A percentile compares a stretch with the other conserved stretches of the same genome.
Evolutionary conservation across 2,797 vertebrate genomes (phyloP).

Genomic region (Tenualosa ilisha): DNA sequence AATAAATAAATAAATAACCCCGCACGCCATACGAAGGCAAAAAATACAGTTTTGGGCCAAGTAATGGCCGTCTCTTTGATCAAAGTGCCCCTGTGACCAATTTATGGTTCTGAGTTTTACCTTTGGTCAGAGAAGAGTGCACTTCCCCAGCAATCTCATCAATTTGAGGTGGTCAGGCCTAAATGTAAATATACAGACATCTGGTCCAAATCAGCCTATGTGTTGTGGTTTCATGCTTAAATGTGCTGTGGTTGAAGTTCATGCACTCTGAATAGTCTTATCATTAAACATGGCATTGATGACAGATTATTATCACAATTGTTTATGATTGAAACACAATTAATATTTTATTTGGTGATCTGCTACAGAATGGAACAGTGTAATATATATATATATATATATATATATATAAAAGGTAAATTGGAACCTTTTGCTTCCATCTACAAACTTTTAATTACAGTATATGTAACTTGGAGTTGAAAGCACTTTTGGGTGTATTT

Average conservation of each 20-base stretch:
- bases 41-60: background rate
- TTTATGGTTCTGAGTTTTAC: background rate
- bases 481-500: background rate
- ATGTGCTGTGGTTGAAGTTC: background rate
- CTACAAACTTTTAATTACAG: background rate
- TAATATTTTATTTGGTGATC: too few relatives aligned
- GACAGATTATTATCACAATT: too few relatives aligned
- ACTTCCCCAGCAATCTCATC: background rate
- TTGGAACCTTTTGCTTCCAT: background rate
- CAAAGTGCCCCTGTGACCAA: background rate
- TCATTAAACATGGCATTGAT: background rate
- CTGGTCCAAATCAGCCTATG: background rate
- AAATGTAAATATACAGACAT: background rate
- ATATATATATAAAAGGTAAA: too few relatives aligned
- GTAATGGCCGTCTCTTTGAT: background rate
- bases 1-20: background rate
- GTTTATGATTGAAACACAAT: too few relatives aligned
- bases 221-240: background rate
- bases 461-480: background rate
- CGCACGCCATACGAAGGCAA: background rate
- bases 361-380: too few relatives aligned
- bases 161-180: background rate
- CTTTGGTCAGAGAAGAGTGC: background rate
- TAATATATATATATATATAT: too few relatives aligned
- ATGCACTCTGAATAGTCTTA: background rate